phyloP scores from a whole-genome alignment of 2,888 invertebrate species.

The Torymus auratus region DNA sequence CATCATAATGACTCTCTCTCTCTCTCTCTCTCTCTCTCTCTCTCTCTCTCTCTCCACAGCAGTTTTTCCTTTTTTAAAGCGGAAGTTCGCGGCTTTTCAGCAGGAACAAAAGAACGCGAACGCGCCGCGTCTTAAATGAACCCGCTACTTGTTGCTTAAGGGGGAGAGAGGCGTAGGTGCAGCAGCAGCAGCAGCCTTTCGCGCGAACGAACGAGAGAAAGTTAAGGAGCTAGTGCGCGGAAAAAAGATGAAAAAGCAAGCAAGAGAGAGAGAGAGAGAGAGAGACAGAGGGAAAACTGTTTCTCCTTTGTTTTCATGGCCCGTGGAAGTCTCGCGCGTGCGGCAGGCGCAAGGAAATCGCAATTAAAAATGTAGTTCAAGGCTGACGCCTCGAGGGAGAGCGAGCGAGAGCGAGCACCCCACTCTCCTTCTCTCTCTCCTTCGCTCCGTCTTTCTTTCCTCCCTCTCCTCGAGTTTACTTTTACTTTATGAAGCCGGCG shows the following conservation, averaged over 20 bases:
- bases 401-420: constrained; percentile 14
- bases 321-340: constrained; percentile 63
- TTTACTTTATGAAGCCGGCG: constrained; percentile 57
- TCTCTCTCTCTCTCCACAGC: neutral
- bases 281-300: constrained; percentile 69
- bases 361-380: constrained; percentile 77
- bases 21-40: too few relatives aligned
- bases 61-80: constrained; percentile 64
- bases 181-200: constrained; percentile 23
- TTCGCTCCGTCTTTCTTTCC: constrained; percentile 53
- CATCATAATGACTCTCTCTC: neutral
- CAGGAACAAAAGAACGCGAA: constrained; percentile 75
- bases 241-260: constrained; percentile 24
- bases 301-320: constrained; percentile 75
- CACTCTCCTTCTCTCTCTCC: constrained; percentile 57
- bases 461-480: constrained; percentile 57
- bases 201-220: constrained; percentile 8
- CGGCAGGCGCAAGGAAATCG: constrained; percentile 65
- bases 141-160: constrained; percentile 77
- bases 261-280: constrained; percentile 47
- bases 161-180: constrained; percentile 62
- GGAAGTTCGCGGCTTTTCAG: constrained; percentile 73
- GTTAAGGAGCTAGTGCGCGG: constrained; percentile 50
- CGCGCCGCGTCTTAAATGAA: constrained; percentile 76
- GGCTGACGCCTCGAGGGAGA: constrained; percentile 68